These are phyloP conservation scores for Numenius arquata DNA, from an alignment of 2,113 vertebrate species.

Conservation along the genomic window DNA sequence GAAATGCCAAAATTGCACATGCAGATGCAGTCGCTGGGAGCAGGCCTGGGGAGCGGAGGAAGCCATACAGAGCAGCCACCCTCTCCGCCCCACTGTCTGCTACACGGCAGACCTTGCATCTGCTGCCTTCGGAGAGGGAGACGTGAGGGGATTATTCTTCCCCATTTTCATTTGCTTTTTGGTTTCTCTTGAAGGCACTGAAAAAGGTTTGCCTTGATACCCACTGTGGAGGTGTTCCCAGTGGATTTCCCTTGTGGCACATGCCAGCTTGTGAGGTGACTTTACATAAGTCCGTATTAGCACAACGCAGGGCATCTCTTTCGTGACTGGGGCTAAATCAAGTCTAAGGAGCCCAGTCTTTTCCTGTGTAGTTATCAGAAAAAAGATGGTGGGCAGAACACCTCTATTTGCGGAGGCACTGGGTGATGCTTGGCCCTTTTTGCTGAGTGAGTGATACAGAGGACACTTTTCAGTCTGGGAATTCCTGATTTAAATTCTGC, in stretches of 20 bases:
- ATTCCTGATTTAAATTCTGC: neutral
- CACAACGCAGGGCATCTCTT: neutral
- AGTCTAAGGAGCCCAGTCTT: neutral
- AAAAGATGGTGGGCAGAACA: neutral
- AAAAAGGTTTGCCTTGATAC: neutral
- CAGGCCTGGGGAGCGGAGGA: neutral
- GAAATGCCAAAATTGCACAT: neutral
- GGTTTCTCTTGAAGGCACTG: neutral
- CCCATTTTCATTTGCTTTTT: neutral
- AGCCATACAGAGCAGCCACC: neutral
- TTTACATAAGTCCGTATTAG: neutral
- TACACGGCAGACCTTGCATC: neutral
- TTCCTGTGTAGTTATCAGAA: fast-evolving
- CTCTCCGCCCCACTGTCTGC: neutral
- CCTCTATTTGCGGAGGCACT: neutral
- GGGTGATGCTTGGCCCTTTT: neutral
- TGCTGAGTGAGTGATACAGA: neutral
- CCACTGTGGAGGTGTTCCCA: fast-evolving
- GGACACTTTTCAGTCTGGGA: neutral
- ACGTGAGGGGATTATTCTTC: neutral
- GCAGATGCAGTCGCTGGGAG: neutral
- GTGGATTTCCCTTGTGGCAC: neutral
- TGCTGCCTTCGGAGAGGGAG: neutral
- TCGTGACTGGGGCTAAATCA: neutral
- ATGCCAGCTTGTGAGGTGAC: neutral